phyloP scores from a whole-genome alignment of 2,113 vertebrate species.

The Heterotis niloticus region DNA sequence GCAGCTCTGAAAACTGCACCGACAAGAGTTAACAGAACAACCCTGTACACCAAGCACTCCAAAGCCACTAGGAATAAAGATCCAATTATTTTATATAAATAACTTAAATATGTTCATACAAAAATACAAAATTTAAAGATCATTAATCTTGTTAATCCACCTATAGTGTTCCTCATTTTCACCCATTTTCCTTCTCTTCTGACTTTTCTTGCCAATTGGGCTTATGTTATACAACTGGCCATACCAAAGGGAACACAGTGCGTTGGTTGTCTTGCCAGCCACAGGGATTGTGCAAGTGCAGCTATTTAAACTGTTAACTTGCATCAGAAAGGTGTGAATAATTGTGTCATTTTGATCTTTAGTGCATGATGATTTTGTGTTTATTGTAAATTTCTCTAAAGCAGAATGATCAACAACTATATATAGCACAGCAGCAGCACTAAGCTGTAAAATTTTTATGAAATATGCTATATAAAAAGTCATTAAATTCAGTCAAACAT shows the following conservation, averaged over 20 bases:
- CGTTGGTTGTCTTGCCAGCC: conserved; percentile 22
- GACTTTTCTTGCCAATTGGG: conserved; percentile 17
- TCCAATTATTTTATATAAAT: neutral
- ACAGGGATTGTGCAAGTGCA: conserved; percentile 42
- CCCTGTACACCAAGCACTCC: no score
- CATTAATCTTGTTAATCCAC: neutral
- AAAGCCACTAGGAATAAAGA: no score
- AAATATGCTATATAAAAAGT: no score
- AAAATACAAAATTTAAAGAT: neutral
- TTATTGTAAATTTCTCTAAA: no score
- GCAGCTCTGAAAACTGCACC: no score
- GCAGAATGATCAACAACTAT: neutral
- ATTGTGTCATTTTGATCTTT: neutral
- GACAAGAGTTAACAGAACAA: no score
- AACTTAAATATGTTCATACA: neutral
- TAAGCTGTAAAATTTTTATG: no score
- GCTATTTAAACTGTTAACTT: conserved; percentile 32
- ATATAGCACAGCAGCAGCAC: no score
- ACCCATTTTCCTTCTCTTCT: neutral
- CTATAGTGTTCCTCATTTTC: no score
- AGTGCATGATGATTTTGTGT: no score
- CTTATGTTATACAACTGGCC: conserved; percentile 48
- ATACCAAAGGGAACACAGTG: neutral
- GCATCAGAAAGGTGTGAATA: neutral
- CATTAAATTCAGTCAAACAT: no score